Evolutionary conservation across 2,888 invertebrate species (phyloP), one percentile per base, ranked within the genome.

Genomic region (Drosophila subsilvestris): DNA sequence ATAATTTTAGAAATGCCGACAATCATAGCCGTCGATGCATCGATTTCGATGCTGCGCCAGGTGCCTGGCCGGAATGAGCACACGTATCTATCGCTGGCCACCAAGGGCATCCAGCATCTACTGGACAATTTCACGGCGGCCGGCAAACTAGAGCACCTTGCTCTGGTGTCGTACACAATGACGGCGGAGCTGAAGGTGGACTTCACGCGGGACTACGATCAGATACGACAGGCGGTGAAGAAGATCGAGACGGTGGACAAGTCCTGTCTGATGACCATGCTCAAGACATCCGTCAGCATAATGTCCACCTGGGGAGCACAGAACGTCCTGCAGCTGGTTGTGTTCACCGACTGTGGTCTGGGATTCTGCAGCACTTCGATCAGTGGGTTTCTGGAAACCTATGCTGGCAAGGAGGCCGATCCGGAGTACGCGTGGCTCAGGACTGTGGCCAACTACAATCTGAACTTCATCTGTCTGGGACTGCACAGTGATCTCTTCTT

Each of bases 301-400:
- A 94, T 98, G 42, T 93, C 95, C 59, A 97, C 98, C 90, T 99
- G 98, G 98, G 98, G 98, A 6, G 95, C 95, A 70, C 95, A 96
- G 76, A 96, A 96, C 54, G 95, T 96, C 9, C 96, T 97, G 80
- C 98, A 98, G 93, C 95, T 95, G 22, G 93, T 97, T 29, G 90
- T 96, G 37, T 94, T 97, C 43, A 96, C 96, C 0, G 97, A 97
- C 92, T 96, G 96, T 22, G 95, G 94, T 70, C 93, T 94, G 32
- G 96, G 96, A 4, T 91, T 90, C 59, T 90, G 90, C 7, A 92
- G 93, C 3, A 94, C 94, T 80, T 95, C 95, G 0, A 90, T 96
- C 4, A 93, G 94, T 56, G 93, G 93, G 60, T 94, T 94, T 0
- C 90, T 95, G 42, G 92, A 92, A 90, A 78, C 37, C 18, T 83